phyloP scores from a whole-genome alignment of 2,888 invertebrate species.

The Coremacera marginata region DNA sequence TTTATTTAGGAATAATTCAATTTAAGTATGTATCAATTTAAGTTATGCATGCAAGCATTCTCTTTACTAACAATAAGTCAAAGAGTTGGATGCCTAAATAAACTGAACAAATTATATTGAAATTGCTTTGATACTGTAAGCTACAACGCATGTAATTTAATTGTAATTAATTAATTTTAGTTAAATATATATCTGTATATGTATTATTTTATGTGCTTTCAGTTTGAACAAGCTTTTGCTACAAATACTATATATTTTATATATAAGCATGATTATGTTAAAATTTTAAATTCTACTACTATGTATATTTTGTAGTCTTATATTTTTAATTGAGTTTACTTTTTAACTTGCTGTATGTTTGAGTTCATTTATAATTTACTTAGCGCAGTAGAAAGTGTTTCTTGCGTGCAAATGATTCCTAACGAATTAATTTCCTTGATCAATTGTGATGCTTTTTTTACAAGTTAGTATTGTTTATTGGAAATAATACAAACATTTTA shows the following conservation, averaged over 20 bases:
- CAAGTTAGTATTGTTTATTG: constrained; percentile 16
- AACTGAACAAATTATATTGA: neutral
- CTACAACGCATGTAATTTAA: constrained; percentile 2
- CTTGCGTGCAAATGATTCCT: neutral
- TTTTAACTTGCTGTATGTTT: neutral
- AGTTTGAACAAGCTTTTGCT: constrained; percentile 3
- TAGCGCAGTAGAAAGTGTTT: constrained; percentile 8
- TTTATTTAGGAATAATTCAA: neutral
- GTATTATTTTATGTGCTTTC: constrained; percentile 29
- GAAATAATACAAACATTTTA: constrained; percentile 1
- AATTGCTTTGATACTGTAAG: neutral
- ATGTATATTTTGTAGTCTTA: constrained; percentile 6
- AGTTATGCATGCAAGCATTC: constrained; percentile 19
- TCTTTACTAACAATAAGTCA: constrained; percentile 4
- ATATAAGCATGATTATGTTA: constrained; percentile 10
- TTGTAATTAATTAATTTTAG: constrained; percentile 4
- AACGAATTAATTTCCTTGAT: constrained; percentile 30
- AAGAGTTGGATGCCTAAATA: neutral
- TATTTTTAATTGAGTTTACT: neutral
- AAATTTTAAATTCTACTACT: neutral
- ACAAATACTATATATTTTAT: neutral
- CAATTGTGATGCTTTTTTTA: constrained; percentile 34
- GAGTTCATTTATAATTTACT: neutral
- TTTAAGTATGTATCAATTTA: neutral
- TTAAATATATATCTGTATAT: neutral